phyloP scores from a whole-genome alignment of 2,113 vertebrate species.

The Sciurus niger region DNA sequence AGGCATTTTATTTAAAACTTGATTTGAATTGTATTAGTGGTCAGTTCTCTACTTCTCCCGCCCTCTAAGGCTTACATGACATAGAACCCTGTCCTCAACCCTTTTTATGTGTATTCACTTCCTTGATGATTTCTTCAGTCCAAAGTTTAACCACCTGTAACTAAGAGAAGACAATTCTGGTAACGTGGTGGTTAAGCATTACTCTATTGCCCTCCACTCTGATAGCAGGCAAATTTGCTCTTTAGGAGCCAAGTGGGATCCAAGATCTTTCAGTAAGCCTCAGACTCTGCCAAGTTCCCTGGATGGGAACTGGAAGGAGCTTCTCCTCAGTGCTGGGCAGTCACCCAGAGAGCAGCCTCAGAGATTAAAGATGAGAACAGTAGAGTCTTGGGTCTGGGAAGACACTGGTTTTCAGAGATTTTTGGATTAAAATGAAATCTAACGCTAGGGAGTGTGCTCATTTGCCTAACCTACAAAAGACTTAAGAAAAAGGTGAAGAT shows the following conservation, averaged over 20 bases:
- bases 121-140: neutral
- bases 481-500: neutral
- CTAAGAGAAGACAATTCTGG: neutral
- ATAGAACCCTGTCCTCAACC: neutral
- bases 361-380: neutral
- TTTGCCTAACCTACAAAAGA: neutral
- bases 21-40: neutral
- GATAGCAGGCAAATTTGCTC: neutral
- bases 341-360: neutral
- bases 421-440: neutral
- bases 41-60: neutral
- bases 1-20: slow-evolving; percentile 21
- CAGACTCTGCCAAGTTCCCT: neutral
- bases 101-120: neutral
- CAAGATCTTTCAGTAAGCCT: neutral
- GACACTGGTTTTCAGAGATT: neutral
- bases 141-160: neutral
- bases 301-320: neutral
- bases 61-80: neutral
- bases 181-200: neutral
- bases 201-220: neutral
- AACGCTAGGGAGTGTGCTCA: neutral
- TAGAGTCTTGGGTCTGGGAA: neutral
- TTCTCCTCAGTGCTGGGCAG: neutral
- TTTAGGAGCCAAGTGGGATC: neutral